Base-by-base conservation (phyloP, 2,888 invertebrate genomes). In the Euzophera pinguis region DNA sequence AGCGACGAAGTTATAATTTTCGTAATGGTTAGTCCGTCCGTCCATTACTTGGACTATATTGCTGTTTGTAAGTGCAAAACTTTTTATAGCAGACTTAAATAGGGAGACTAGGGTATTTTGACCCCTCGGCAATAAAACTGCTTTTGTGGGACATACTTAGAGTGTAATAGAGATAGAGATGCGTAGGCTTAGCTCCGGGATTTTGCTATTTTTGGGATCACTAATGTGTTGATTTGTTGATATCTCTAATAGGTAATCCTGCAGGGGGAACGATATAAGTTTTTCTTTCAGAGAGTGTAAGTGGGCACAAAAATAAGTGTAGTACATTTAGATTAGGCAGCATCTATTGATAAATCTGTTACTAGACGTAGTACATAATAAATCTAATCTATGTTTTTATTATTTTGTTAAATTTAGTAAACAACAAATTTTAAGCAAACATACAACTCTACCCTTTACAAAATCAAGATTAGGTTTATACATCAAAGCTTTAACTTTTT, bases 21-120 rank as follows among this genome's bases (percentile, higher is more conserved):
- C 29, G 29, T 29, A 8, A 27, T 27, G 43, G 43, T 29, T 22
- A 29, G 43, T 43, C 14, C 45, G 32, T 5, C 10, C 45, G 45
- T 32, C 27, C 43, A 43, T 16, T 45, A 45, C 45, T 45, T 45
- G 32, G 45, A 45, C 45, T 32, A 32, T 32, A 45, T 27, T 45
- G 8, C 45, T 45, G 32, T 45, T 45, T 13, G 45, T 45, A 45
- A 45, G 45, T 45, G 45, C 45, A 32, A 45, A 45, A 45, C 45
- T 45, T 45, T 45, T 45, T 45, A 45, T 45, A 32, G 32, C 32
- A 13, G 45, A 10, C 45, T 45, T 45, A 32, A 45, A 45, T 14
- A 43, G 29, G 13, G 29, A 12, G 29, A 45, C 13, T 45, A 32
- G 45, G 45, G 45, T 45, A 45, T 32, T 45, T 45, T 32, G 14